Conservation (phyloP, 2,113 vertebrate genomes). For the Chionodraco myersi region DNA sequence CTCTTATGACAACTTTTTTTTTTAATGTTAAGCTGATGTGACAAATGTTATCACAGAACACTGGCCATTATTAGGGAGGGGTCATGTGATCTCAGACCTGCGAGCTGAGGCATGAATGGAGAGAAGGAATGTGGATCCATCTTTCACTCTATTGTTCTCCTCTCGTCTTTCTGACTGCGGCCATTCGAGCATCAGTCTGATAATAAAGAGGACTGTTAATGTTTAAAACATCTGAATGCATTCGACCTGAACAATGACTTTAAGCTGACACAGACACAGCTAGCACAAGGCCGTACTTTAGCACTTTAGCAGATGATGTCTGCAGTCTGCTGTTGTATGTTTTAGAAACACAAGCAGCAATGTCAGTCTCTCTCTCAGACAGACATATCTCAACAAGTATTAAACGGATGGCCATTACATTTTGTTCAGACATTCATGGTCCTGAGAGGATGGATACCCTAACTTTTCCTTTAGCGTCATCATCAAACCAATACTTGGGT, state of each 20-base stretch:
- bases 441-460: not conserved
- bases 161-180: conserved; percentile 21
- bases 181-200: conserved; percentile 29
- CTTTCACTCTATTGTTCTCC: conserved; percentile 50
- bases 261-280: conserved; percentile 32
- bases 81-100: conserved; percentile 64
- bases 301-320: conserved; percentile 22
- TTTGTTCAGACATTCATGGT: not conserved
- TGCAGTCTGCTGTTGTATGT: not conserved
- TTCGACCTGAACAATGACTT: conserved; percentile 39
- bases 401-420: not conserved
- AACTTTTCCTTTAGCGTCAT: not conserved
- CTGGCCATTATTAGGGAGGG: not conserved
- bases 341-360: not conserved
- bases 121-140: conserved; percentile 62
- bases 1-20: not conserved
- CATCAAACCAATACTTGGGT: not conserved
- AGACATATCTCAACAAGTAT: not conserved
- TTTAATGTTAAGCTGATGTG: not conserved
- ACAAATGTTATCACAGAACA: not conserved
- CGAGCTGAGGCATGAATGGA: conserved; percentile 54
- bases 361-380: not conserved
- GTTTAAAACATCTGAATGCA: conserved; percentile 45
- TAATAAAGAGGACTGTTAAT: conserved; percentile 35
- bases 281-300: conserved; percentile 1